These are phyloP conservation scores for Chelonus formosanus DNA, from an alignment of 2,888 invertebrate genomes.

Conservation along the genomic window DNA sequence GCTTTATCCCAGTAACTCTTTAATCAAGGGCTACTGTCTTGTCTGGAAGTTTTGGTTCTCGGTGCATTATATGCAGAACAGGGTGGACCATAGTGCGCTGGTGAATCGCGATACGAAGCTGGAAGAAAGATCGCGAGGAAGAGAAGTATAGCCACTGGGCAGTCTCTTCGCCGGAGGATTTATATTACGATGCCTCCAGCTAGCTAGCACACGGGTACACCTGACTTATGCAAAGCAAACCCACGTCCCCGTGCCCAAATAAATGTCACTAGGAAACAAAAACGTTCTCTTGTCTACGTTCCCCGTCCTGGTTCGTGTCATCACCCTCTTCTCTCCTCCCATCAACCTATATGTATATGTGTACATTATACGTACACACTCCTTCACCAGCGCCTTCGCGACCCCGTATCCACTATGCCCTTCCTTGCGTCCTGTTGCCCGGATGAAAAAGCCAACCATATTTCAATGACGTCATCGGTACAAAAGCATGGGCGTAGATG, in stretches of 20 bases:
- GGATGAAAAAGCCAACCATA: slow-evolving; percentile 46
- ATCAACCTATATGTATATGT: slow-evolving; percentile 5
- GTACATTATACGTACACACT: neutral
- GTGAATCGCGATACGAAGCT: slow-evolving; percentile 39
- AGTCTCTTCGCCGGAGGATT: slow-evolving; percentile 54
- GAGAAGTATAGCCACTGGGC: slow-evolving; percentile 53
- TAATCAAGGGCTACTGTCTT: slow-evolving; percentile 1
- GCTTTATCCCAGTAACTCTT: neutral
- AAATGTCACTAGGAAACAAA: slow-evolving; percentile 63
- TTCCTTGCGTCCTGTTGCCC: slow-evolving; percentile 25
- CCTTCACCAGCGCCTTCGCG: slow-evolving; percentile 24
- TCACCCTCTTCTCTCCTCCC: slow-evolving; percentile 29
- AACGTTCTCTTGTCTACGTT: slow-evolving; percentile 53
- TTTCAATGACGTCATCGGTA: slow-evolving; percentile 57
- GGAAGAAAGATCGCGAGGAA: slow-evolving; percentile 38
- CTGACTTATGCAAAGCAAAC: slow-evolving; percentile 63
- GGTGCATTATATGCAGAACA: slow-evolving; percentile 63
- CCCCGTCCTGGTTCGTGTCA: slow-evolving; percentile 35
- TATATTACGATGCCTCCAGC: slow-evolving; percentile 57
- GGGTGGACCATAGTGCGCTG: slow-evolving; percentile 57
- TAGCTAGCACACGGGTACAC: slow-evolving; percentile 49
- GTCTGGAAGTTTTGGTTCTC: slow-evolving; percentile 40
- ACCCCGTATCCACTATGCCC: slow-evolving; percentile 28
- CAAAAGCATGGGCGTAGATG: slow-evolving; percentile 57
- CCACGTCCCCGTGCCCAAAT: slow-evolving; percentile 57